A percentile compares a stretch with the other conserved stretches of the same genome.
These are phyloP conservation scores for Mallotus villosus DNA, from an alignment of 2,797 vertebrate species.

Conservation along the genomic window DNA sequence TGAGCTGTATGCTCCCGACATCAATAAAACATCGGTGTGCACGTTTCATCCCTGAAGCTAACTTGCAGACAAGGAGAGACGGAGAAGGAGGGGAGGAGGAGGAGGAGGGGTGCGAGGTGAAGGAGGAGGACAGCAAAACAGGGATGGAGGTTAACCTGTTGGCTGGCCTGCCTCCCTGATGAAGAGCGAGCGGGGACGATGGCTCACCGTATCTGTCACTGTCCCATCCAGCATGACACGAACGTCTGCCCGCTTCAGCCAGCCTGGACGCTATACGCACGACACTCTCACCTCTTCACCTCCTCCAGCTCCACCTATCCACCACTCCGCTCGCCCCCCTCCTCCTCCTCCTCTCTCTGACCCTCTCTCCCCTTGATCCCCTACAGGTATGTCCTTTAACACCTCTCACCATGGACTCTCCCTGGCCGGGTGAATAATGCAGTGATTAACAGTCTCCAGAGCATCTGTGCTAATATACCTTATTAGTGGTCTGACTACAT, in stretches of 20 bases:
- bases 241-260: background rate
- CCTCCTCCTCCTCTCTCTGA: too few species aligned
- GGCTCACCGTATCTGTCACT: background rate
- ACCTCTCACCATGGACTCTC: background rate
- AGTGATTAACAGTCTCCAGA: background rate
- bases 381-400: background rate
- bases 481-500: background rate
- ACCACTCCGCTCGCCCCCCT: background rate
- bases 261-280: background rate
- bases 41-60: background rate
- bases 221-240: background rate
- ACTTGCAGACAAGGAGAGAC: slow-evolving; percentile 7
- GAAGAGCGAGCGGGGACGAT: background rate
- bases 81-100: slow-evolving; percentile 40
- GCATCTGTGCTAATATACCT: background rate
- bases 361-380: background rate
- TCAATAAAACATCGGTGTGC: background rate
- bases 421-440: background rate
- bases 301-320: too few species aligned
- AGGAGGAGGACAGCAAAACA: slow-evolving; percentile 34
- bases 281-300: background rate
- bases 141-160: background rate
- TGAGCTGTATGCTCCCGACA: background rate
- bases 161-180: background rate
- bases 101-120: slow-evolving; percentile 30